Conservation (phyloP, 2,113 vertebrate genomes). For the Macquaria australasica region DNA sequence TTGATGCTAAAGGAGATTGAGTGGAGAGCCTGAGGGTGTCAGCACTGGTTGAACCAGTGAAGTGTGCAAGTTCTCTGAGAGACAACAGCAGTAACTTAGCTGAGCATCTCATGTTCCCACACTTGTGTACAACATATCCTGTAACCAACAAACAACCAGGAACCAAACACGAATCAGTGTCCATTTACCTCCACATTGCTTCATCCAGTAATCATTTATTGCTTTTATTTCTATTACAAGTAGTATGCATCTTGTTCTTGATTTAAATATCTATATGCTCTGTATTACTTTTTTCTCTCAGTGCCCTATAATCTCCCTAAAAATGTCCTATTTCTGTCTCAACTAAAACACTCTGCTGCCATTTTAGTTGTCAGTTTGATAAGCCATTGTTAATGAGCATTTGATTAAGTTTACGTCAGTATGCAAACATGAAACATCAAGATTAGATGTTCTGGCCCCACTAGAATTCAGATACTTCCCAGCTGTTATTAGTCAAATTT, state of each 20-base stretch:
- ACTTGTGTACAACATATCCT: conserved; percentile 68
- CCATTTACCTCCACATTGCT: conserved; percentile 23
- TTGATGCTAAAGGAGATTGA: conserved; percentile 59
- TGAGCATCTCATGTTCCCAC: conserved; percentile 68
- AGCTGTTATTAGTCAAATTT: conserved; percentile 31
- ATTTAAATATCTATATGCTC: background rate
- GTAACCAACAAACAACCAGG: conserved; percentile 73
- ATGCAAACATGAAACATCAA: conserved; percentile 46
- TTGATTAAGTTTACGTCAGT: conserved; percentile 44
- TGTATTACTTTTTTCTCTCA: background rate
- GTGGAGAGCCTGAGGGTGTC: conserved; percentile 61
- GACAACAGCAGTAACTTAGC: conserved; percentile 68
- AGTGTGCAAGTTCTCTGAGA: conserved; percentile 52
- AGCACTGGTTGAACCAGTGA: conserved; percentile 62
- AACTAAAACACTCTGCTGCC: background rate
- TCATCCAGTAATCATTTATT: background rate
- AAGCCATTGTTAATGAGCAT: conserved; percentile 28
- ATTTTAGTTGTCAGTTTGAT: conserved; percentile 17
- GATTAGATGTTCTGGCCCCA: conserved; percentile 23
- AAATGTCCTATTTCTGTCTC: background rate
- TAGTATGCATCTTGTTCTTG: background rate
- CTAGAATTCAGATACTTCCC: conserved; percentile 6
- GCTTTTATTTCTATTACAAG: background rate
- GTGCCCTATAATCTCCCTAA: background rate
- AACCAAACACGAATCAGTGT: conserved; percentile 52